phyloP scores from a whole-genome alignment of 2,797 vertebrate genomes.

The Limosa lapponica region DNA sequence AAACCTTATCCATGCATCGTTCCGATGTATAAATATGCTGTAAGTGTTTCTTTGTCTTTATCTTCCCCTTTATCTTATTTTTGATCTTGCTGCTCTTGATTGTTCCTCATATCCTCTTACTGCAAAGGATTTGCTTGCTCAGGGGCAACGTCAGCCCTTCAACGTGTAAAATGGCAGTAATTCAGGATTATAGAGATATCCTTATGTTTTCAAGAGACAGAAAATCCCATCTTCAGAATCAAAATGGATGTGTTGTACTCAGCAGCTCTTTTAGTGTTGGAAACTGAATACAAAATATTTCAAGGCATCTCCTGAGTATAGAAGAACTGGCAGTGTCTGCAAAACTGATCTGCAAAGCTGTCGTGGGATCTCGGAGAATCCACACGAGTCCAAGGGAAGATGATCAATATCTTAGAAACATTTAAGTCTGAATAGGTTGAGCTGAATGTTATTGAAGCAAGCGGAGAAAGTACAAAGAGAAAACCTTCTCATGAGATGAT shows the following conservation, averaged over 20 bases:
- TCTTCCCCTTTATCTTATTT: neutral
- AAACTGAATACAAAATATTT: slow-evolving; percentile 18
- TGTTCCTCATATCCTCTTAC: neutral
- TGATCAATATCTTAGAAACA: neutral
- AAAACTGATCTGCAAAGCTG: slow-evolving; percentile 16
- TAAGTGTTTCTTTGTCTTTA: neutral
- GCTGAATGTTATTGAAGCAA: neutral
- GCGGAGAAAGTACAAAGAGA: neutral
- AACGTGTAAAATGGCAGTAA: neutral
- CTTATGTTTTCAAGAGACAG: neutral
- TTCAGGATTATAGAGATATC: neutral
- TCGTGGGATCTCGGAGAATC: neutral
- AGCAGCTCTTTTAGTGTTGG: neutral
- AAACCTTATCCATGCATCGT: neutral
- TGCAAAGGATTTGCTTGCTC: neutral
- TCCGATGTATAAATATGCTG: neutral
- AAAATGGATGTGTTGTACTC: neutral
- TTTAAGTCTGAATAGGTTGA: neutral
- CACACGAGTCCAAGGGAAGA: neutral
- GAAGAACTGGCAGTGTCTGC: neutral
- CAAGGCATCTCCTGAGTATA: neutral
- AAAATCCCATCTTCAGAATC: neutral
- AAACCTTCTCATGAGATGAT: neutral
- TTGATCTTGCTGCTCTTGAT: neutral
- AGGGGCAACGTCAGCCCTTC: neutral